Base-by-base conservation (phyloP, 1,140 invertebrate species). In the Lordiphosa stackelbergi region DNA sequence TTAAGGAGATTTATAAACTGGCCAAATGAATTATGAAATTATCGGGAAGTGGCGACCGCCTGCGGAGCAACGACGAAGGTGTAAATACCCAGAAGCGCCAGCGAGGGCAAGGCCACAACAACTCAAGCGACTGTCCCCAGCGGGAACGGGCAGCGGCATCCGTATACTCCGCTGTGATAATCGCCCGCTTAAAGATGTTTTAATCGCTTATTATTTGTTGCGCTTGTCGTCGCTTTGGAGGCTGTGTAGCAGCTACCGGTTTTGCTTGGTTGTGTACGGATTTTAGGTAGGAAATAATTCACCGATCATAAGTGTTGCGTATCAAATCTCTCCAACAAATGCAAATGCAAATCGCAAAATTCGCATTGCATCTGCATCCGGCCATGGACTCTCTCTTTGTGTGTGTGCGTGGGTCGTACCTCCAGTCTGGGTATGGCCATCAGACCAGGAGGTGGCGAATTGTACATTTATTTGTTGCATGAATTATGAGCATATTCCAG, bases 1-100 rank as follows among this genome's bases (percentile, higher is more conserved):
- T 85, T 83, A 81, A 85, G 70, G 54, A 85, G 81, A 85, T 85
- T 85, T 85, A 85, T 78, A 74, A 72, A 53, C 58, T 28, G 42
- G 38, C 49, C 53, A 42, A 59, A 42, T 81, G 72, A 81, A 65
- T 81, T 81, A 81, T 81, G 77, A 81, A 81, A 81, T 81, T 62
- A 81, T 69, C 16, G 31, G 19, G 35, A 28, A 45, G 11, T 49
- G 40, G 56, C 34, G 36, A 73, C 71, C 74, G n/a, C 62, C 46
- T 58, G 74, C 10, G 24, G 75, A 19, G 69, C 35, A 42, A 48
- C 63, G 41, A 53, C 46, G 40, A 59, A 79, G 75, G 75, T 81
- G 77, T 79, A 75, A 81, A 75, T 71, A 37, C 71, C 63, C 55
- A 71, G 75, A 75, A 69, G 75, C 75, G 75, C 71, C 75, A 69